Percentiles rank a stretch among this genome's conserved stretches.
phyloP scores from a whole-genome alignment of 2,797 vertebrate genomes.

The Lates japonicus region DNA sequence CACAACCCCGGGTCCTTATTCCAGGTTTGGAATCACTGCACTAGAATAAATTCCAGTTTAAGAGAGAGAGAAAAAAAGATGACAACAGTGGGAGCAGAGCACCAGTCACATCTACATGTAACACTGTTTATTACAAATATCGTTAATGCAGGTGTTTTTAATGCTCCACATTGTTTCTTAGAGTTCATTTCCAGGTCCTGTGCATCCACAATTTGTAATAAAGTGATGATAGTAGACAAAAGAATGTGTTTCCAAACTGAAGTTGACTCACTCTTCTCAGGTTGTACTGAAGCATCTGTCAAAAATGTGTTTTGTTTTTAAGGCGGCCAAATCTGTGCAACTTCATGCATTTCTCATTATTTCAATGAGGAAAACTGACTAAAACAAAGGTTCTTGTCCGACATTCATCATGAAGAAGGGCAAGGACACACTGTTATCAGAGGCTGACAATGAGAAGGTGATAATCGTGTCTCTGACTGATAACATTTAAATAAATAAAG shows the following conservation, averaged over 20 bases:
- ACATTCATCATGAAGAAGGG: not conserved
- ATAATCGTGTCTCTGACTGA: constrained; percentile 23
- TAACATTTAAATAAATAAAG: constrained; percentile 17
- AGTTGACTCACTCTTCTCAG: not conserved
- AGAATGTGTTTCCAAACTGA: not conserved
- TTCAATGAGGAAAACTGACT: not conserved
- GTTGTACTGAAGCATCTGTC: not conserved
- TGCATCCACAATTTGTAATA: constrained; percentile 33
- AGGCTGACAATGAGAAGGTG: constrained; percentile 3
- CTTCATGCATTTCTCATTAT: not conserved
- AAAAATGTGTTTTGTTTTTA: not conserved
- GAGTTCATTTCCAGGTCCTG: constrained; percentile 26
- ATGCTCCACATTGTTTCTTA: constrained; percentile 17
- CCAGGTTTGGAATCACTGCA: not conserved
- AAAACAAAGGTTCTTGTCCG: not conserved
- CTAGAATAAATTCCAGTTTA: not conserved
- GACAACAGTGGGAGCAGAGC: not conserved
- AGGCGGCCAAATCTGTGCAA: not conserved
- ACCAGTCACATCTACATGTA: constrained; percentile 18
- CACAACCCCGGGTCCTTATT: too few species aligned
- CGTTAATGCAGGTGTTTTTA: constrained; percentile 54
- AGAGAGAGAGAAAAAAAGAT: not conserved
- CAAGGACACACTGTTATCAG: constrained; percentile 16
- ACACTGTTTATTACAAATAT: constrained; percentile 72
- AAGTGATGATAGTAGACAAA: not conserved